phyloP scores from a whole-genome alignment of 2,113 vertebrate genomes.

The Callopanchax toddi region DNA sequence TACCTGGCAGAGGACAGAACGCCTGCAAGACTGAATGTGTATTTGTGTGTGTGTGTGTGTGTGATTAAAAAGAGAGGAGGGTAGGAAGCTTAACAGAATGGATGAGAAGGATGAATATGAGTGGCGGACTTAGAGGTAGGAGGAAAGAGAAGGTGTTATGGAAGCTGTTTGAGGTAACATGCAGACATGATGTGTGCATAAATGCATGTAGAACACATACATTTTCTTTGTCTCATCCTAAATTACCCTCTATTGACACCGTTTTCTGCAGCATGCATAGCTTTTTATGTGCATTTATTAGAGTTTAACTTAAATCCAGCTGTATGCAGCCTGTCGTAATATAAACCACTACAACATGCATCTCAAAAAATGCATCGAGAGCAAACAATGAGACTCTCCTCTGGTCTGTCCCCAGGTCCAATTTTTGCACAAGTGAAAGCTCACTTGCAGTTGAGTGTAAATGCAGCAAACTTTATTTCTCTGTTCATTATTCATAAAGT shows the following conservation, averaged over 20 bases:
- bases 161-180: constrained; percentile 25
- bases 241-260: constrained; percentile 25
- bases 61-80: constrained; percentile 17
- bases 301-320: constrained; percentile 21
- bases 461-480: constrained; percentile 51
- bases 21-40: constrained; percentile 6
- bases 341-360: too few species aligned
- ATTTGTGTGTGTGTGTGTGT: constrained; percentile 1
- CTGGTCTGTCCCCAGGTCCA: constrained; percentile 47
- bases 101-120: constrained; percentile 35
- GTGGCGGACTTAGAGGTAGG: constrained; percentile 8
- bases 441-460: constrained; percentile 62
- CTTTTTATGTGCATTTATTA: constrained; percentile 6
- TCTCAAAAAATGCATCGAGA: too few species aligned
- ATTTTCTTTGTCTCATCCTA: not conserved
- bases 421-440: constrained; percentile 56
- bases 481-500: constrained; percentile 74
- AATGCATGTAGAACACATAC: not conserved
- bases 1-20: constrained; percentile 43
- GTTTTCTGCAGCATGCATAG: not conserved
- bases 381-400: too few species aligned
- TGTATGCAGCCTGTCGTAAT: constrained; percentile 1
- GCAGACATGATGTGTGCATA: constrained; percentile 2
- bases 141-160: constrained; percentile 11
- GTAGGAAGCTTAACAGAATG: constrained; percentile 37